phyloP scores from a whole-genome alignment of 53 echinoderm and acorn worm species.

The Paelopatides confundens region DNA sequence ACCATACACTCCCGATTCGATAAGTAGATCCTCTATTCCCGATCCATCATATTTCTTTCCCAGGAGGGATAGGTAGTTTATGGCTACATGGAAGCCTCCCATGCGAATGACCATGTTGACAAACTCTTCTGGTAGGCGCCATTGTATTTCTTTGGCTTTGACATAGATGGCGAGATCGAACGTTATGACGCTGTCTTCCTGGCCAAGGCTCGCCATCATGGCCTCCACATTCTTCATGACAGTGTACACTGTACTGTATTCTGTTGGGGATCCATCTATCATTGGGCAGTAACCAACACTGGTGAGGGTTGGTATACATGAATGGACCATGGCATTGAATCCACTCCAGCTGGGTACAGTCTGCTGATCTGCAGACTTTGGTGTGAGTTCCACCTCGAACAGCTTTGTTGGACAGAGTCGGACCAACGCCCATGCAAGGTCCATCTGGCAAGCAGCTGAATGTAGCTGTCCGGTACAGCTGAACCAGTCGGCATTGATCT shows the following conservation, averaged over 20 bases:
- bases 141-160: slow-evolving; percentile 25
- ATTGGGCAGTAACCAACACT: slow-evolving; percentile 48
- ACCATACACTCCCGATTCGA: background rate
- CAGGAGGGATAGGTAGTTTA: background rate
- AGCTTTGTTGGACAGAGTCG: slow-evolving; percentile 31
- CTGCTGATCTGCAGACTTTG: background rate
- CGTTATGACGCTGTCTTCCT: slow-evolving; percentile 14
- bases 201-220: slow-evolving; percentile 46
- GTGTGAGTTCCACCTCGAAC: slow-evolving; percentile 6
- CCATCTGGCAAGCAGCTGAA: background rate
- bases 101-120: slow-evolving; percentile 18
- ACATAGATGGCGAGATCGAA: background rate
- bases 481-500: slow-evolving; percentile 50
- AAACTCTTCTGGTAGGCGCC: slow-evolving; percentile 53
- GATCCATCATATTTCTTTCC: slow-evolving; percentile 1
- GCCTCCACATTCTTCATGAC: slow-evolving; percentile 48
- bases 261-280: slow-evolving; percentile 45
- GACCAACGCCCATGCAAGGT: slow-evolving; percentile 17
- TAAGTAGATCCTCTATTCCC: slow-evolving; percentile 8
- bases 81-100: slow-evolving; percentile 4
- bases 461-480: background rate
- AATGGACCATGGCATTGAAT: slow-evolving; percentile 34
- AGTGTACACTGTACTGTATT: slow-evolving; percentile 41
- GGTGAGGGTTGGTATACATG: slow-evolving; percentile 1
- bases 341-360: slow-evolving; percentile 25